Base-by-base conservation (phyloP, 2,113 vertebrate genomes). In the Clarias macrocephalus region DNA sequence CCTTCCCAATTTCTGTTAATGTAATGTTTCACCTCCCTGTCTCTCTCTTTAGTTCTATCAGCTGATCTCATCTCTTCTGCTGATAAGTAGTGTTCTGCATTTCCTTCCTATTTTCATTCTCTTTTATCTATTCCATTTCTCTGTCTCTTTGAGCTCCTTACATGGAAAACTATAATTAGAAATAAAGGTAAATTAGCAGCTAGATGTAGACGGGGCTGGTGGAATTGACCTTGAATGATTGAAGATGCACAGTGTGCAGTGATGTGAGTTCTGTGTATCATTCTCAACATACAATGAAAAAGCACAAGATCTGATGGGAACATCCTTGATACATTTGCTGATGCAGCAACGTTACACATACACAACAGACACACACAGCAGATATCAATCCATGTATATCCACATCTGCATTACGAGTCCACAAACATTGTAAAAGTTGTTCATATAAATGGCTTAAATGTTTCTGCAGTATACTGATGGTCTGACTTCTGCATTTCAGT, bases 281-380 rank as follows among this genome's bases (percentile, higher is more conserved):
- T 30, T 54, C 82, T 82, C 90, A 77, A 72, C 82, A 87, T 62
- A 19, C 23, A n/a, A 85, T 93, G 92, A 88, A 93, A 91, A 83
- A 88, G 79, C 33, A 66, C 59, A 88, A 91, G 62, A 87, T 81
- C 77, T 77, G 57, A 84, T 37, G 70, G 91, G 85, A 92, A 92
- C 92, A 93, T 93, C 88, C 56, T 86, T 82, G 92, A 91, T 82
- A 84, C 91, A 93, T 95, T 92, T 93, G 93, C 94, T 94, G 93
- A 94, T 92, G 93, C 92, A 93, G 93, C 94, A 92, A 84, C 76
- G 89, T 90, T 93, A 42, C 7, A 33, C 30, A 23, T 8, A 42
- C 7, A 42, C 72, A 75, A 19, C 25, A 80, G 4, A 60, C 56
- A 59, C 77, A 60, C 68, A 19, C 15, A 80, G 54, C n/a, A 80